phyloP scores from a whole-genome alignment of 2,888 invertebrate genomes.

The Monochamus alternatus region DNA sequence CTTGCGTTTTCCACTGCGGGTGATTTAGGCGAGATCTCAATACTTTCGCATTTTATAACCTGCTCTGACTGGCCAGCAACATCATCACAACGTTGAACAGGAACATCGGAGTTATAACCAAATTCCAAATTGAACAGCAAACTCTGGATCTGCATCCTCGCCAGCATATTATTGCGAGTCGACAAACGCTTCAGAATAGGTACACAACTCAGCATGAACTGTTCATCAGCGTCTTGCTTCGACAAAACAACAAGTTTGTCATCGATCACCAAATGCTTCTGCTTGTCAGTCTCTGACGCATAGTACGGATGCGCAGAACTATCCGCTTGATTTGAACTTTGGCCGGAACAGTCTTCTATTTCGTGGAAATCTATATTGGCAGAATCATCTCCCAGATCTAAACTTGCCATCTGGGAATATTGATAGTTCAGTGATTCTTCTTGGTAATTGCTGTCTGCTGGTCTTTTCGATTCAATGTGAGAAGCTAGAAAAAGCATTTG shows the following conservation, averaged over 20 bases:
- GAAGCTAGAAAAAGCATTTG: not conserved
- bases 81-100: not conserved
- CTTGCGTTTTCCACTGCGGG: not conserved
- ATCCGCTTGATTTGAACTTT: not conserved
- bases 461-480: not conserved
- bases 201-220: conserved; percentile 37
- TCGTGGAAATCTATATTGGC: not conserved
- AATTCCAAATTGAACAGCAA: conserved; percentile 6
- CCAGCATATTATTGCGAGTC: conserved; percentile 32
- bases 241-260: not conserved
- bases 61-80: not conserved
- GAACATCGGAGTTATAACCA: not conserved
- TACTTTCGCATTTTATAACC: not conserved
- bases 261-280: not conserved
- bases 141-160: conserved; percentile 42
- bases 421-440: not conserved
- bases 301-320: not conserved
- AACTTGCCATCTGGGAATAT: not conserved
- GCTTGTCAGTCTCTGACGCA: not conserved
- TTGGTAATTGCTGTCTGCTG: not conserved
- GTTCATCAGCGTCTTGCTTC: conserved; percentile 32
- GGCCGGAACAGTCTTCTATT: not conserved
- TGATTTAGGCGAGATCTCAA: not conserved
- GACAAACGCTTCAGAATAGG: conserved; percentile 33
- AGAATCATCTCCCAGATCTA: not conserved